These are phyloP conservation scores for Oeneis ivallda DNA, from an alignment of 2,888 invertebrate genomes.

Conservation along the genomic window DNA sequence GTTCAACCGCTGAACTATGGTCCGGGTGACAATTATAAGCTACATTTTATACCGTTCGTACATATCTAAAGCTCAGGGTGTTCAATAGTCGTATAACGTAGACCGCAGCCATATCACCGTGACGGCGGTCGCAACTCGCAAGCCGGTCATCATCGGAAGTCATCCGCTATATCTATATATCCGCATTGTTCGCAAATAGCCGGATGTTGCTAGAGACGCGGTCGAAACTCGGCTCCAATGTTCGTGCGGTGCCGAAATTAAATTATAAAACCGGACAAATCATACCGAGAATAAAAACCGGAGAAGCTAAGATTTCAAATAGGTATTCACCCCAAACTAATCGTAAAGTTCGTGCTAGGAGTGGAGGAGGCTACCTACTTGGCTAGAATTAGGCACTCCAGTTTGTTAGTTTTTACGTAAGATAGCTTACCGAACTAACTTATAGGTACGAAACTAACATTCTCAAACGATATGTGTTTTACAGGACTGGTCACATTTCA, in stretches of 20 bases:
- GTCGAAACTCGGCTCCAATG: conserved; percentile 57
- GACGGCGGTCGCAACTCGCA: conserved; percentile 58
- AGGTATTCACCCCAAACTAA: background rate
- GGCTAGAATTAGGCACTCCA: too few species aligned
- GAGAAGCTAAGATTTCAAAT: background rate
- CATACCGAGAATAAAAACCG: background rate
- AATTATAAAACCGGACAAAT: conserved; percentile 1
- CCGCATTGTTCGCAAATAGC: conserved; percentile 75
- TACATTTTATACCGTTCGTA: too few species aligned
- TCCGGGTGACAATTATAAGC: too few species aligned
- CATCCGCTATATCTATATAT: conserved; percentile 77
- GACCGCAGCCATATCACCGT: conserved; percentile 57
- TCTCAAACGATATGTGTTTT: too few species aligned
- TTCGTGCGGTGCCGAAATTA: conserved; percentile 11
- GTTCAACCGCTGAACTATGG: too few species aligned
- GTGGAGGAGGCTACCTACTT: too few species aligned
- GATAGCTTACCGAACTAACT: too few species aligned
- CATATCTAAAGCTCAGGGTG: conserved; percentile 25
- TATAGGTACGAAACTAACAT: too few species aligned
- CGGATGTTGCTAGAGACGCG: conserved; percentile 75
- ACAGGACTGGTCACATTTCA: too few species aligned
- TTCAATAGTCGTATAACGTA: conserved; percentile 27
- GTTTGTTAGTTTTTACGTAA: too few species aligned
- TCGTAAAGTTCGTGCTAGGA: background rate
- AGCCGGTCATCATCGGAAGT: conserved; percentile 77